These are phyloP conservation scores for Macropodus opercularis DNA, from an alignment of 2,797 vertebrate species.

Conservation along the genomic window DNA sequence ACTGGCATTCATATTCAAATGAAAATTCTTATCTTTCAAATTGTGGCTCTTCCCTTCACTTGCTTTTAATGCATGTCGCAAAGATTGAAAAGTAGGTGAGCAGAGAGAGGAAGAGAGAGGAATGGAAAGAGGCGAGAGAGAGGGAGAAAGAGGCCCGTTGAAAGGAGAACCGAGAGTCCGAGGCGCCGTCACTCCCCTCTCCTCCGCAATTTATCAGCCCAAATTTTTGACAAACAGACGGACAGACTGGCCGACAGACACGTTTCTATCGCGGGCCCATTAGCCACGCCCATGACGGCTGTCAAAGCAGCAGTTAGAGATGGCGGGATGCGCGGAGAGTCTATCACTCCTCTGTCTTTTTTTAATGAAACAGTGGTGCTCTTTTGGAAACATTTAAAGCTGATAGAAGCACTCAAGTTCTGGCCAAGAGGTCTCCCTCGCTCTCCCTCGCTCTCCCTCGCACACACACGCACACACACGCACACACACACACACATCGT, in stretches of 20 bases:
- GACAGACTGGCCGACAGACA: conserved; percentile 71
- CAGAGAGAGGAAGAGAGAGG: conserved; percentile 30
- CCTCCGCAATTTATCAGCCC: conserved; percentile 76
- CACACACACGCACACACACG: conserved; percentile 11
- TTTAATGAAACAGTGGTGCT: conserved; percentile 82
- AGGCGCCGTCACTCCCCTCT: conserved; percentile 61
- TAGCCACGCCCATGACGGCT: conserved; percentile 75
- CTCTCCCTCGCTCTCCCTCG: conserved; percentile 7
- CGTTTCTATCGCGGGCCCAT: conserved; percentile 54
- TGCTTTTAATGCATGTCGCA: conserved; percentile 70
- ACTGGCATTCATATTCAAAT: conserved; percentile 79
- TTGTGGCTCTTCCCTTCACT: conserved; percentile 66
- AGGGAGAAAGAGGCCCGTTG: conserved; percentile 30
- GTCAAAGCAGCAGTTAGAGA: conserved; percentile 82
- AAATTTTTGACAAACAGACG: conserved; percentile 77
- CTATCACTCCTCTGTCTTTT: conserved; percentile 55
- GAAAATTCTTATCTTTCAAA: conserved; percentile 72
- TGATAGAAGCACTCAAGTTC: conserved; percentile 90
- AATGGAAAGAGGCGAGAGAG: conserved; percentile 2
- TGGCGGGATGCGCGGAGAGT: conserved; percentile 8
- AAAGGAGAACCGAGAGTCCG: conserved; percentile 59
- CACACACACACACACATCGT: conserved; percentile 33
- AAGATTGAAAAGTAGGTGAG: conserved; percentile 77
- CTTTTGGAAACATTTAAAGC: conserved; percentile 86
- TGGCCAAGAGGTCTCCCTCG: conserved; percentile 80